Percentiles rank a stretch among this genome's conserved stretches.
Conservation (phyloP, 1,140 invertebrate genomes). For the Nasonia vitripennis region DNA sequence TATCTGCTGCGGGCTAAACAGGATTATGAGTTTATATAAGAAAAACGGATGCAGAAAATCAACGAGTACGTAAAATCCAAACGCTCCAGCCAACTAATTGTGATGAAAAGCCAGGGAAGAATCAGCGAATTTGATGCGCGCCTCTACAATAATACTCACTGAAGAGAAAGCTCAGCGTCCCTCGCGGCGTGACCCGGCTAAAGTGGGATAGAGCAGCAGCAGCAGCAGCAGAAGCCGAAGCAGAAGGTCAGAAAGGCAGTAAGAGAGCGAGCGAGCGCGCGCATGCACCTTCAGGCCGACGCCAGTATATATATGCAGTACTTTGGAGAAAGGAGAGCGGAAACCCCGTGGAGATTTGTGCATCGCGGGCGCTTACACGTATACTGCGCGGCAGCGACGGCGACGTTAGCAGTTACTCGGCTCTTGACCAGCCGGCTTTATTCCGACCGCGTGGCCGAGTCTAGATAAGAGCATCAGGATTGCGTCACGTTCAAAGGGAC, state of each 20-base stretch:
- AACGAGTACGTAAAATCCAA: no score
- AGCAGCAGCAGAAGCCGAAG: no score
- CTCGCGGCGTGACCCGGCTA: constrained; percentile 24
- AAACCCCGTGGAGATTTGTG: constrained; percentile 9
- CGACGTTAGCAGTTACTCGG: not conserved
- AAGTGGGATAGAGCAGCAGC: constrained; percentile 13
- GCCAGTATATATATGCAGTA: not conserved
- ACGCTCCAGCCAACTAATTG: not conserved
- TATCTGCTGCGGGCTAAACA: not conserved
- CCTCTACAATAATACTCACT: not conserved
- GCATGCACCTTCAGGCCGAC: not conserved
- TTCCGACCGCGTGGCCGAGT: not conserved
- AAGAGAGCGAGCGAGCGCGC: not conserved
- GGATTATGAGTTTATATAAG: no score
- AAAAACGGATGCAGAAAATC: not conserved
- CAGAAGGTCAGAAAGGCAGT: constrained; percentile 12
- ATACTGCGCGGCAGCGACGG: not conserved
- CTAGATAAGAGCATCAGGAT: constrained; percentile 16
- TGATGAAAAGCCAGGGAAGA: not conserved
- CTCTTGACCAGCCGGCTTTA: not conserved
- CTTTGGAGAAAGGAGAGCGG: constrained; percentile 3
- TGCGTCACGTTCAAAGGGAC: constrained; percentile 4
- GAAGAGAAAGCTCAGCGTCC: not conserved
- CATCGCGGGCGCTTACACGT: not conserved
- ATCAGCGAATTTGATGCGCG: not conserved